Evolutionary conservation across 2,113 vertebrate species (phyloP).

Genomic region (Sturnira hondurensis): DNA sequence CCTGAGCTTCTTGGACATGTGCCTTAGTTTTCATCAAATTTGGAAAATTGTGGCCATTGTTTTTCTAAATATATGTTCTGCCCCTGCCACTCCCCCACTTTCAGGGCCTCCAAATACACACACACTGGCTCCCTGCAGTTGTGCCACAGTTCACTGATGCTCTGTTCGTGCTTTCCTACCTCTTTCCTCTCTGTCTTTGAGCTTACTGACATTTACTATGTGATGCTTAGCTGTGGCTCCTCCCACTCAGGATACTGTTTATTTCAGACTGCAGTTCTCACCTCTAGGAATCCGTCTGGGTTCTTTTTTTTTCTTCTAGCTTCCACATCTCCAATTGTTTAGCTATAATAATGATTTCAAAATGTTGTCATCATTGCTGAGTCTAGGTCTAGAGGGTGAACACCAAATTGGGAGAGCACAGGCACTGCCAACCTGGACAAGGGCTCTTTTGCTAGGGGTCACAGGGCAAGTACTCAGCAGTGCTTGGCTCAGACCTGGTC

Average conservation of each 20-base stretch:
- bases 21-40: not conserved
- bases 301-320: not conserved
- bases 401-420: too few relatives aligned
- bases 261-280: not conserved
- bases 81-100: too few relatives aligned
- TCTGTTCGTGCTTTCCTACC: not conserved
- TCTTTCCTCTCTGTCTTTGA: not conserved
- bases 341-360: not conserved
- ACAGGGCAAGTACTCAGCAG: rapidly evolving
- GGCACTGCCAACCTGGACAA: not conserved
- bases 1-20: not conserved
- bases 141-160: not conserved
- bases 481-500: rapidly evolving
- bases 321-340: rapidly evolving
- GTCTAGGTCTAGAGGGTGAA: not conserved
- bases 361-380: rapidly evolving
- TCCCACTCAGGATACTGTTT: rapidly evolving
- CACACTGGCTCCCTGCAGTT: not conserved
- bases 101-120: not conserved
- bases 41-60: not conserved
- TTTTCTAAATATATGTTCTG: too few relatives aligned
- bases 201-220: not conserved
- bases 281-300: not conserved
- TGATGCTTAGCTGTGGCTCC: not conserved
- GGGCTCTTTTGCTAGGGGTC: not conserved